Base-by-base conservation (phyloP, 1,140 invertebrate species). In the Brachionus rotundiformis region DNA sequence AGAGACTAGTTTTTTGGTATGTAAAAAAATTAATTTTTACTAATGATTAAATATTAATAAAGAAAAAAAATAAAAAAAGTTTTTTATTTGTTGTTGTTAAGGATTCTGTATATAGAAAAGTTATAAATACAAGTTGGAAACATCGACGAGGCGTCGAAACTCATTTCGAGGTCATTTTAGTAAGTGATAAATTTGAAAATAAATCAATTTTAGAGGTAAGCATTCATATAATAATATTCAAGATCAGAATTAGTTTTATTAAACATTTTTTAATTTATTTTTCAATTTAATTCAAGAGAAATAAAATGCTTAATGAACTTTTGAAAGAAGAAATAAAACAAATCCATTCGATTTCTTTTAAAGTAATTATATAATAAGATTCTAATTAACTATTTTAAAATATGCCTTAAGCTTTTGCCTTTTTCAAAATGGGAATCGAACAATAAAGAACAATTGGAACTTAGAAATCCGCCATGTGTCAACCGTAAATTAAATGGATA, bases 291-390 rank as follows among this genome's bases (percentile, higher is more conserved):
- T 59, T n/a, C n/a, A n/a, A 79, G 76, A 54, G 47, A 79, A 79
- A 79, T 16, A 54, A 39, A 54, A 54, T 79, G 19, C 3, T 79
- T 3, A 79, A 79, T 31, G 47, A 79, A 27, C 7, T 79, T 54
- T 19, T 79, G 8, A 59, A 59, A 54, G 76, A 79, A 39, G 76
- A 79, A 63, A 79, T 79, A 79, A 61, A 59, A 31, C n/a, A 29
- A 49, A 79, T 63, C 10, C 76, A 79, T 31, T 79, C 76, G 1
- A 63, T 79, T 41, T 79, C 76, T 25, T 79, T 59, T 79, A 54
- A 39, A 63, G 76, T 79, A 59, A 33, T 39, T 16, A 33, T 39
- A 16, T 16, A 11, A 36, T 33, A 33, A 68, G 36, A 68, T 16
- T 19, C 2, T 36, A 39, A 33, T 41, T 68, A n/a, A n/a, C n/a